Conservation (phyloP, 2,888 invertebrate genomes). For the Brachypalpus laphriformis region DNA sequence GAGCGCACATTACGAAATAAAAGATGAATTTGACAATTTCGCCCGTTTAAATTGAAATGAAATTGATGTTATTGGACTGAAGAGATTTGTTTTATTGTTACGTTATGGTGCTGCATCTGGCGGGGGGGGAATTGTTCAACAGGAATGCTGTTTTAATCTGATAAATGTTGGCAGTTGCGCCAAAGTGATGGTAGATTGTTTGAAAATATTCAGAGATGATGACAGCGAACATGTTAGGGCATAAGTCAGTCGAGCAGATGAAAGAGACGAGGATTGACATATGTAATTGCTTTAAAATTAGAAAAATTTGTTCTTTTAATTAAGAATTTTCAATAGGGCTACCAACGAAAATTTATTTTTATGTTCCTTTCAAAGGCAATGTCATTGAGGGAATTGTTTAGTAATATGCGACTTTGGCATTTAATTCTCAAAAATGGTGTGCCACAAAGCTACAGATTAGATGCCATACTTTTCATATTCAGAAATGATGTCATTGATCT, state of each 20-base stretch:
- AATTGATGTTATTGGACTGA: conserved; percentile 36
- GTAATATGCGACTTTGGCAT: too few relatives aligned
- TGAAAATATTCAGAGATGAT: conserved; percentile 26
- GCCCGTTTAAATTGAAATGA: conserved; percentile 31
- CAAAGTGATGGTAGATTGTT: neutral
- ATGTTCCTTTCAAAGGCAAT: neutral
- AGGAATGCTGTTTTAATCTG: conserved; percentile 2
- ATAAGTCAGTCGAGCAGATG: conserved; percentile 7
- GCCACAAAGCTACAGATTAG: too few relatives aligned
- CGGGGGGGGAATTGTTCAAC: neutral
- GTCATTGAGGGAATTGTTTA: too few relatives aligned
- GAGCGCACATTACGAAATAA: conserved; percentile 27
- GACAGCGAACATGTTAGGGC: conserved; percentile 32
- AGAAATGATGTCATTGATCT: too few relatives aligned
- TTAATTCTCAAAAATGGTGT: too few relatives aligned
- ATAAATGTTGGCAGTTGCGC: conserved; percentile 5
- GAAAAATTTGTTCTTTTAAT: neutral
- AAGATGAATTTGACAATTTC: conserved; percentile 41
- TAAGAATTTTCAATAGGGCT: neutral
- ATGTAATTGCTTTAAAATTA: conserved; percentile 21
- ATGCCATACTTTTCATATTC: too few relatives aligned
- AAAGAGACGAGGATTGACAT: neutral
- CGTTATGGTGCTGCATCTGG: conserved; percentile 18
- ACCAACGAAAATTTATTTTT: neutral
- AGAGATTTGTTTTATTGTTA: conserved; percentile 47